These are phyloP conservation scores for Myotis myotis DNA, from an alignment of 2,797 vertebrate genomes.

Conservation along the genomic window DNA sequence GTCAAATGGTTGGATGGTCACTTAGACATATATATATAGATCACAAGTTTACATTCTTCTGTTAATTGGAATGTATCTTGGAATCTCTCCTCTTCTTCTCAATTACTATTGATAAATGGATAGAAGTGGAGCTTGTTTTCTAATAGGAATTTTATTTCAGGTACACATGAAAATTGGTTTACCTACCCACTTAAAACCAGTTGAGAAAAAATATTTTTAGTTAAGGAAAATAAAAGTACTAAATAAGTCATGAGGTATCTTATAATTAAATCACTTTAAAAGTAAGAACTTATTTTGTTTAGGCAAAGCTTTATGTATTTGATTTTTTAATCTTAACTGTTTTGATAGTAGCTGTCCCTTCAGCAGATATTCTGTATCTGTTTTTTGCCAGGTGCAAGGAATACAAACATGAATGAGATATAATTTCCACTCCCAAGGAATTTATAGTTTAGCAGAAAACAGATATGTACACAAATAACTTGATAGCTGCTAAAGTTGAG, in stretches of 20 bases:
- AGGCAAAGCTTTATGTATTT: neutral
- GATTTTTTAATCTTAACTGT: neutral
- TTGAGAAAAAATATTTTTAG: neutral
- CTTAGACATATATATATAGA: too few relatives aligned
- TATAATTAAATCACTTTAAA: conserved; percentile 4
- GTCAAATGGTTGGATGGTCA: too few relatives aligned
- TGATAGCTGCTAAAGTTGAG: neutral
- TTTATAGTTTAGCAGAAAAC: neutral
- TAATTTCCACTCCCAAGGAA: neutral
- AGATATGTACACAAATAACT: neutral
- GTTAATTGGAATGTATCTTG: neutral
- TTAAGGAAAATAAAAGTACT: neutral
- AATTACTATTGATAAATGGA: neutral
- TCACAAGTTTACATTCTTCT: neutral
- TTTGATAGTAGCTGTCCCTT: neutral
- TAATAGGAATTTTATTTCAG: neutral
- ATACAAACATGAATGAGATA: neutral
- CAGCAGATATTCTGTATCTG: neutral
- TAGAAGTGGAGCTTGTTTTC: neutral
- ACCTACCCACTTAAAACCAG: neutral
- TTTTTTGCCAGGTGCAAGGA: neutral
- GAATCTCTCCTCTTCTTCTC: conserved; percentile 4
- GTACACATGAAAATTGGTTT: neutral
- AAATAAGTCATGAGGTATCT: neutral
- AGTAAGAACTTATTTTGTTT: neutral